Evolutionary conservation across 2,797 vertebrate species (phyloP), one percentile per base, ranked within the genome.

Genomic region (Pangasius krempfi): DNA sequence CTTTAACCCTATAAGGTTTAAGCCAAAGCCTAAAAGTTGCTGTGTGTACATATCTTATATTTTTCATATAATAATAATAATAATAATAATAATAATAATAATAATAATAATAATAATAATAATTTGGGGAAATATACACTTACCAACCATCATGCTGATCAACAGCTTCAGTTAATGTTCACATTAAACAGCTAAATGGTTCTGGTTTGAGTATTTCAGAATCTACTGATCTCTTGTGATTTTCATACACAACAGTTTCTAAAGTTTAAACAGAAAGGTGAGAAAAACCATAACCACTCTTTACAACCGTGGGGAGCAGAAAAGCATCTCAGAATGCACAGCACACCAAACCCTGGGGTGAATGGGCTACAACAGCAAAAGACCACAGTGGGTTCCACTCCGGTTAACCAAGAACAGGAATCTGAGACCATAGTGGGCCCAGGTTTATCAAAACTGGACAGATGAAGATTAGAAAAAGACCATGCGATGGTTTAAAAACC

Each of bases 221-320:
- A 78, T 47, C 44, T 76, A 27, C 40, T 50, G 16, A 14, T 50
- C 25, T 27, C 40, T 44, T 47, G 10, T 75, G 10, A 50, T 47
- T 50, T 75, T 76, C 70, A 20, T 9, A 8, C 18, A 9, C 3
- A 72, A 50, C 75, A 54, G 47, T 30, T 52, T 54, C 14, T 78
- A 30, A 79, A 20, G n/a, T 79, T 79, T 54, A 52, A 27, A 78
- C 40, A 78, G 44, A 78, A n/a, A 78, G 13, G 14, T 16, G 25
- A 50, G 10, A 47, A 50, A 27, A 76, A 50, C 10, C 12, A 47
- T 25, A 27, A 8, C 12, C 73, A 76, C 12, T 52, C 13, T 78
- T 78, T 75, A 75, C 40, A 75, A 47, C 72, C 47, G 40, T 47
- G 72, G 40, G 27, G 72, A 79, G n/a, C 52, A 79, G n/a, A 54